These are phyloP conservation scores for Zhuqinia jingwanae DNA, from an alignment of 2,888 invertebrate genomes.

Conservation along the genomic window DNA sequence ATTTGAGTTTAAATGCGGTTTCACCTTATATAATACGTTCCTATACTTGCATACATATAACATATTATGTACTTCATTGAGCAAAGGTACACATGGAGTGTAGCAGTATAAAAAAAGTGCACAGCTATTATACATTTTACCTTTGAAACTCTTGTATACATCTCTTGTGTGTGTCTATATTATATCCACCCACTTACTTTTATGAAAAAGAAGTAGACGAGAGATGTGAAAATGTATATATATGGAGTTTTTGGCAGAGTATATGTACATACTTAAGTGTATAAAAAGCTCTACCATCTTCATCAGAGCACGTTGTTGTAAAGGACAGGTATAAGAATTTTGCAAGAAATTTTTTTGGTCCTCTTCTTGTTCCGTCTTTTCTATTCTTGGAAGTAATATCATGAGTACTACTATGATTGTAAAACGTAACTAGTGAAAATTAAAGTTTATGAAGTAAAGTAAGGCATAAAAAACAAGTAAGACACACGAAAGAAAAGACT, in stretches of 20 bases:
- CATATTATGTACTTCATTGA: too few species aligned
- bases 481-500: neutral
- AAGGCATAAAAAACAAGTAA: neutral
- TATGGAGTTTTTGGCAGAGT: too few species aligned
- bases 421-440: neutral
- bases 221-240: neutral
- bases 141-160: neutral
- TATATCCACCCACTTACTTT: too few species aligned
- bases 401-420: neutral
- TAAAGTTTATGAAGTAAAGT: conserved; percentile 30
- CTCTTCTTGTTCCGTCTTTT: neutral
- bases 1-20: conserved; percentile 69
- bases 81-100: neutral
- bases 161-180: neutral
- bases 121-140: neutral
- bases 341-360: too few species aligned
- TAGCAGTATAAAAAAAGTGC: too few species aligned
- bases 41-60: neutral
- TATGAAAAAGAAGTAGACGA: neutral
- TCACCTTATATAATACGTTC: neutral
- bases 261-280: too few species aligned
- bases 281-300: too few species aligned
- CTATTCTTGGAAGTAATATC: neutral
- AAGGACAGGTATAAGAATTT: too few species aligned
- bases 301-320: too few species aligned